Evolutionary conservation across 2,113 vertebrate species (phyloP).

Genomic region (Callorhinus ursinus): DNA sequence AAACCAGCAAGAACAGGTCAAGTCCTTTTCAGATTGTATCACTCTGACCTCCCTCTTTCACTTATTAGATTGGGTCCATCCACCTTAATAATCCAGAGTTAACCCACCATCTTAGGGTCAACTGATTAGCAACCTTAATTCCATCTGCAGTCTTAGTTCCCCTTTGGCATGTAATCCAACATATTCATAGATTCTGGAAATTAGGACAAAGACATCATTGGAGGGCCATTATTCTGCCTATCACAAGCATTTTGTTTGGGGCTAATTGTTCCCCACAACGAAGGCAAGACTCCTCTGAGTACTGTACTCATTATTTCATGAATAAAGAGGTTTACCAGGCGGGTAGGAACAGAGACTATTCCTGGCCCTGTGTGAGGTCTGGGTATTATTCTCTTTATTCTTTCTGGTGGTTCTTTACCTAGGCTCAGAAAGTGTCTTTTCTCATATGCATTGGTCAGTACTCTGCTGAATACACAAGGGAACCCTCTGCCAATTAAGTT

Average conservation of each 20-base stretch:
- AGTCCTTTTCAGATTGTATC: background rate
- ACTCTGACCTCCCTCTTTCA: background rate
- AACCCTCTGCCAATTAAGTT: background rate
- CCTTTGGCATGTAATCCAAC: background rate
- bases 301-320: background rate
- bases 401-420: background rate
- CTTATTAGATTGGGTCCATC: background rate
- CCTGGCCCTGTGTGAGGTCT: background rate
- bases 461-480: background rate
- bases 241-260: background rate
- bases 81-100: background rate
- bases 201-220: background rate
- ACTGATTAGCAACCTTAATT: background rate
- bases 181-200: background rate
- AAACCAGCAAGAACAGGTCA: background rate
- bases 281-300: background rate
- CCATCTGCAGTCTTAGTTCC: background rate
- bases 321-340: background rate
- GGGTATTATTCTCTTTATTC: background rate
- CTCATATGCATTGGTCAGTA: background rate
- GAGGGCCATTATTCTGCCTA: background rate
- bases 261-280: background rate
- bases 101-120: background rate
- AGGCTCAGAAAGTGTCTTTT: background rate
- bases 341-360: background rate